Evolutionary conservation across 1,140 invertebrate species (phyloP), one percentile per base, ranked within the genome.

Genomic region (Oreohelix idahoensis): DNA sequence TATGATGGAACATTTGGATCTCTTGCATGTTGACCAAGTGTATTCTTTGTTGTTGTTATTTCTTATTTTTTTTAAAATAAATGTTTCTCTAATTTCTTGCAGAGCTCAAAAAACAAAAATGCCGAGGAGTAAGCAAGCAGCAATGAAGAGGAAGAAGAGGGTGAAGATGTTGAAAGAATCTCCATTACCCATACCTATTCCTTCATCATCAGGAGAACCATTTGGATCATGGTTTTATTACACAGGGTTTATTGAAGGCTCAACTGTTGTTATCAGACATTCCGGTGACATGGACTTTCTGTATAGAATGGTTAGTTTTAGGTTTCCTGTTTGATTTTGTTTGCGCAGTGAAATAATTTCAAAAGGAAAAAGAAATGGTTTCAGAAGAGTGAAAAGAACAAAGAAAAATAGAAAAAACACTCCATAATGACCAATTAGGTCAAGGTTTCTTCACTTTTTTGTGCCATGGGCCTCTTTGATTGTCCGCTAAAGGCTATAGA

Each of bases 231-330:
- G 89, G 87, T 85, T 86, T 69, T 89, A 89, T 66, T 90, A 87
- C 75, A 88, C 87, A 17, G 89, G 88, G 29, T 53, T 84, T 51
- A 51, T 89, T 11, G 36, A 84, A 23, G 87, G 84, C 29, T 74
- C 83, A 35, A 73, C 87, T 81, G 87, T 91, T 1, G 73, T 86
- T 2, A 84, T 91, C n/a, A 84, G 83, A 45, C 87, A 90, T 36
- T 86, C 86, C 53, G 90, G 90, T 23, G 90, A 91, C 78, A 89
- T 91, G 66, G 84, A 87, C 29, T 89, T 87, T 58, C 53, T 91
- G 20, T 87, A 89, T 79, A 90, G 86, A 71, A 91, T 91, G 90
- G 90, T 89, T 53, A 86, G 81, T 79, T 35, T 5, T 36, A 23
- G 2, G 8, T 76, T 76, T 13, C 45, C 45, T 49, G 4, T 38